Base-by-base conservation (phyloP, 2,113 vertebrate genomes). In the Lates calcarifer region DNA sequence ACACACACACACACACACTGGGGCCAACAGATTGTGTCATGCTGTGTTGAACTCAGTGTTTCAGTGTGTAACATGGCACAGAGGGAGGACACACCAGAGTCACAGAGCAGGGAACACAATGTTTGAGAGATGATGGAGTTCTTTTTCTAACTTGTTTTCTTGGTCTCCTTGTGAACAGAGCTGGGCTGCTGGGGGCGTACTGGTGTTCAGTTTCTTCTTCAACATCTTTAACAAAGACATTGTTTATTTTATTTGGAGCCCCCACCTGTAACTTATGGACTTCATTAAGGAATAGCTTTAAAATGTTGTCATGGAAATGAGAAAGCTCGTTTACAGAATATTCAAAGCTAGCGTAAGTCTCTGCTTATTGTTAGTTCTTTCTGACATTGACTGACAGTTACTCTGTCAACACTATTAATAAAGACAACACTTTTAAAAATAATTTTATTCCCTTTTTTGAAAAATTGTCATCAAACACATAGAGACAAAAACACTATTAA, bases 401-500 rank as follows among this genome's bases (percentile, higher is more conserved):
- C 17, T 1, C 20, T 13, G 5, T 11, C 29, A 24, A 51, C 24
- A 29, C 11, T 14, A 8, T 11, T 20, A 43, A 72, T 66, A 29
- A 51, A 60, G 6, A 71, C 22, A 39, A 58, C 15, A 73, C 1
- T 58, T 78, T 90, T 82, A 67, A 79, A 92, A 92, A 91, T 71
- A 58, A 35, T 58, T 92, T 90, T 91, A 93, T 91, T 95, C 72
- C 55, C 43, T 67, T 87, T 89, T 71, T 76, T 72, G 7, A 66
- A 87, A 92, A 81, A 84, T 45, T 84, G 75, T 82, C 77, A 43
- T 85, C 80, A 85, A 82, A 89, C 77, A 77, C 66, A 74, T 20
- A 71, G 12, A 78, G 4, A 69, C 28, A 71, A 90, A 84, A 84
- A 81, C 3, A 77, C 39, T 57, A 83, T 69, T 89, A 57, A 61